phyloP scores from a whole-genome alignment of 64 coral and sea anemone genomes.

The Actinia equina region DNA sequence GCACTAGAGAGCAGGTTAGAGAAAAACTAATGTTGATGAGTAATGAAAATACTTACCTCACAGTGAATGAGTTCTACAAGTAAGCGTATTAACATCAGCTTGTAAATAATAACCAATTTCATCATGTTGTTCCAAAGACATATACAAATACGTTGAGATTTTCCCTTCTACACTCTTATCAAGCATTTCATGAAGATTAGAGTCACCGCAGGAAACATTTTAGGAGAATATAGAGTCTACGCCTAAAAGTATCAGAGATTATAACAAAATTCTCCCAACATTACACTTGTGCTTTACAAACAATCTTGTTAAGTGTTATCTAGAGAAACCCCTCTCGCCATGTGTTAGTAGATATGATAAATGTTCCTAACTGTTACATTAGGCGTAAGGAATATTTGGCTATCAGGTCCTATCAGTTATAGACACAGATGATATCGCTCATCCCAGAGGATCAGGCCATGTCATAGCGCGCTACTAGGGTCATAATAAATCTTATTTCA shows the following conservation, averaged over 20 bases:
- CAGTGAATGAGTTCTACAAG: neutral
- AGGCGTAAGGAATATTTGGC: neutral
- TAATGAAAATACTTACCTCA: neutral
- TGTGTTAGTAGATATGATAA: neutral
- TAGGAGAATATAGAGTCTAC: neutral
- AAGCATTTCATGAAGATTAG: conserved; percentile 3
- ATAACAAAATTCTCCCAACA: neutral
- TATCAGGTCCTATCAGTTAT: neutral
- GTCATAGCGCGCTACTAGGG: neutral
- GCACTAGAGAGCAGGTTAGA: neutral
- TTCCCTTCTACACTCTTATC: neutral
- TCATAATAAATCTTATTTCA: neutral
- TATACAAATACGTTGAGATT: conserved; percentile 6
- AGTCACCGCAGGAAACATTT: neutral
- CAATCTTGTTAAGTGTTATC: conserved; percentile 1
- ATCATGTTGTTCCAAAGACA: neutral
- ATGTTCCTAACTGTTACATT: neutral
- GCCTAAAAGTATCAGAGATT: neutral
- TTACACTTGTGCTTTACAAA: neutral
- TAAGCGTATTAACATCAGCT: neutral
- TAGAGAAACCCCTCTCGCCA: neutral
- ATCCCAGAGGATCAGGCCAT: neutral
- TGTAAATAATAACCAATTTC: neutral
- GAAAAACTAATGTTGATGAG: too few relatives aligned
- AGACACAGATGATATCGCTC: neutral